Conservation (phyloP, 2,888 invertebrate species). For the Seira sanloemensis region DNA sequence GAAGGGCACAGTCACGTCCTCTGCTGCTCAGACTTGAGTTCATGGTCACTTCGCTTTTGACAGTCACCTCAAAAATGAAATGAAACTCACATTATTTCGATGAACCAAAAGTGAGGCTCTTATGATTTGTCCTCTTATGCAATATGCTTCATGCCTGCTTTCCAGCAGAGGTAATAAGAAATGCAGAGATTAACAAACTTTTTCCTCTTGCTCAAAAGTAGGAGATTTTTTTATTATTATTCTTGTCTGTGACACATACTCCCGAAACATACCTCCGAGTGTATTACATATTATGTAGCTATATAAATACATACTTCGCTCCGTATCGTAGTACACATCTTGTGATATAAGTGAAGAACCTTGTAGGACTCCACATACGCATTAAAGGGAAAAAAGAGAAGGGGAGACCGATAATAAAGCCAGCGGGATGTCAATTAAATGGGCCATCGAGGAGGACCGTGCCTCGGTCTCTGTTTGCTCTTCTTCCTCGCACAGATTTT, state of each 20-base stretch:
- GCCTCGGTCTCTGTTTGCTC: neutral
- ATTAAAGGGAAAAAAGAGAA: neutral
- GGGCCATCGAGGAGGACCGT: slow-evolving; percentile 22
- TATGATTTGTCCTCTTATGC: slow-evolving; percentile 1
- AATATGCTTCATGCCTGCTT: neutral
- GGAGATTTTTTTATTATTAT: slow-evolving; percentile 1
- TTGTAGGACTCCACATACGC: no score
- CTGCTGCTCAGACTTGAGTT: no score
- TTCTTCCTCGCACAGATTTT: neutral
- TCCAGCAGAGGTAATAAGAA: neutral
- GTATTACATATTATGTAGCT: neutral
- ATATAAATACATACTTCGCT: no score
- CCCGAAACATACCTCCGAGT: neutral
- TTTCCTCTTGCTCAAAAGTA: neutral
- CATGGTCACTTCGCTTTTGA: no score
- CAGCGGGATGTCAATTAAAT: slow-evolving; percentile 33
- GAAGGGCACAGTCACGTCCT: no score
- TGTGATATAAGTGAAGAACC: no score
- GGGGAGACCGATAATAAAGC: slow-evolving; percentile 27
- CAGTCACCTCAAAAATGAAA: no score
- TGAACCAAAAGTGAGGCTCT: no score
- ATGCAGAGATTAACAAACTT: slow-evolving; percentile 1
- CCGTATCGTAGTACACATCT: no score
- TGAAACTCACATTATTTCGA: no score
- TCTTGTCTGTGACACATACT: neutral